phyloP scores from a whole-genome alignment of 2,797 vertebrate genomes.

The Scolopax rusticola region DNA sequence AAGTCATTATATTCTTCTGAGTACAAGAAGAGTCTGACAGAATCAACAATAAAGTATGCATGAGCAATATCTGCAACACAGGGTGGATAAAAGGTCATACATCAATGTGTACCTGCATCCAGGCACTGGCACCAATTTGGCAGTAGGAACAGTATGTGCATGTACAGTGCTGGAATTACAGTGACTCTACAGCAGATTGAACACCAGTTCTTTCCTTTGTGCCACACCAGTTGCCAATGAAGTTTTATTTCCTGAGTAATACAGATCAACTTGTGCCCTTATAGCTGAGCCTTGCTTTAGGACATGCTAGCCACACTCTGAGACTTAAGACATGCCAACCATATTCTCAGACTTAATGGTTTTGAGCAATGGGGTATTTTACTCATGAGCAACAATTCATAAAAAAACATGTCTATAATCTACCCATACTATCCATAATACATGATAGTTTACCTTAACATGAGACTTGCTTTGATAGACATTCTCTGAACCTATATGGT shows the following conservation, averaged over 20 bases:
- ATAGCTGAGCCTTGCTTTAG: neutral
- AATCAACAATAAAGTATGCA: neutral
- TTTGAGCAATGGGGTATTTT: neutral
- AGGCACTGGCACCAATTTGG: neutral
- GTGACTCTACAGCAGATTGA: neutral
- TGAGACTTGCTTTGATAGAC: neutral
- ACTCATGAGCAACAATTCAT: neutral
- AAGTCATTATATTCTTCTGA: neutral
- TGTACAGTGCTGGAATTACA: neutral
- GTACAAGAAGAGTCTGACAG: neutral
- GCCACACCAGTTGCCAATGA: neutral
- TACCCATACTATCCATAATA: neutral
- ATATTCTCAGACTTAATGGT: neutral
- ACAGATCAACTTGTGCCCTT: neutral
- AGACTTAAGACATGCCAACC: neutral
- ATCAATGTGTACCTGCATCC: fast-evolving
- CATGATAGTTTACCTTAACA: neutral
- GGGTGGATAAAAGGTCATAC: neutral
- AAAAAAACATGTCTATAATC: neutral
- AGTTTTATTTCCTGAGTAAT: neutral
- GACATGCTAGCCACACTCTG: neutral
- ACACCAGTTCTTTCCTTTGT: neutral
- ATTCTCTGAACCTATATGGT: neutral
- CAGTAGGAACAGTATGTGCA: neutral
- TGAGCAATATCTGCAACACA: neutral